Evolutionary conservation across 2,888 invertebrate species (phyloP).

Genomic region (Sphaerophoria rueppellii): DNA sequence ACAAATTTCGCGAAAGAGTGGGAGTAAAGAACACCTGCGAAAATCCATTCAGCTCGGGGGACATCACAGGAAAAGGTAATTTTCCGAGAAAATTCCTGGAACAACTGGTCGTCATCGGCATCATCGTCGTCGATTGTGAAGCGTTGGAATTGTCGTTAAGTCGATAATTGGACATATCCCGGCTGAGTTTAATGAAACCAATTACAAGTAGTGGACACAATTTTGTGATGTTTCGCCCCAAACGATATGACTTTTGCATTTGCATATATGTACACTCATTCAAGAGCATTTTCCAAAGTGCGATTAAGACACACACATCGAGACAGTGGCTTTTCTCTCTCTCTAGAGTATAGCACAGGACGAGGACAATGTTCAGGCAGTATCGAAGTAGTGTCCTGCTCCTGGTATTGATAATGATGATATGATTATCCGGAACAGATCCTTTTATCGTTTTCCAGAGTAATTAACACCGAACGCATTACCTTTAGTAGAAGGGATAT

Average conservation of each 20-base stretch:
- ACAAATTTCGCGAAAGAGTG: background rate
- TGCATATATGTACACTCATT: constrained; percentile 49
- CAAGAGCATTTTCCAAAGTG: background rate
- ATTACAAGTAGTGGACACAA: constrained; percentile 74
- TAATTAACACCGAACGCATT: constrained; percentile 70
- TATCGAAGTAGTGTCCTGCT: background rate
- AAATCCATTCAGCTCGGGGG: background rate
- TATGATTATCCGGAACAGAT: constrained; percentile 73
- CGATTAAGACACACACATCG: constrained; percentile 57
- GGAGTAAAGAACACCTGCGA: constrained; percentile 5
- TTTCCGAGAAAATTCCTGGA: constrained; percentile 42
- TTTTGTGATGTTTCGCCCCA: constrained; percentile 60
- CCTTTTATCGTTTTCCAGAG: constrained; percentile 70
- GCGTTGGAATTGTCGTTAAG: constrained; percentile 73
- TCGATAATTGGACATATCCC: constrained; percentile 73
- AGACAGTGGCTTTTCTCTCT: too few species aligned
- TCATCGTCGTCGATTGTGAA: constrained; percentile 15
- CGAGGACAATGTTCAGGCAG: too few species aligned
- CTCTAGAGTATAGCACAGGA: too few species aligned
- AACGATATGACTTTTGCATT: constrained; percentile 66
- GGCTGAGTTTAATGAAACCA: constrained; percentile 74
- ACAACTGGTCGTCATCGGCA: constrained; percentile 3
- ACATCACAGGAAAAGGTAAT: constrained; percentile 51
- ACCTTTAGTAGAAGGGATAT: constrained; percentile 7
- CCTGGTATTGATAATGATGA: constrained; percentile 70